Conservation (phyloP, 2,113 vertebrate species). For the Bufo gargarizans region DNA sequence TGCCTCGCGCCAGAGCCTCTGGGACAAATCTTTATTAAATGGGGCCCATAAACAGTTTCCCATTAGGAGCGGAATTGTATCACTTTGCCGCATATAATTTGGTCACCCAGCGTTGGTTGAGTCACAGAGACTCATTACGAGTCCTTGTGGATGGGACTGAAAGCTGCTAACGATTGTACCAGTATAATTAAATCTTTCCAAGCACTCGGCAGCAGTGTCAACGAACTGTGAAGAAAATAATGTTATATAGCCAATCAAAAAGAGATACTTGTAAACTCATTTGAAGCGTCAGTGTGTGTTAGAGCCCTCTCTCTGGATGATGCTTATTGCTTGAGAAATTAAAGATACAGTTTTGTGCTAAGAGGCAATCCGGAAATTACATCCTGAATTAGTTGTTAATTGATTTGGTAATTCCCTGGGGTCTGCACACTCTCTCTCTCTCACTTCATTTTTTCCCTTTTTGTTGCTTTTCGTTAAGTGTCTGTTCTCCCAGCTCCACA, state of each 20-base stretch:
- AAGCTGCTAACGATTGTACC: conserved; percentile 63
- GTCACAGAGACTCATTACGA: conserved; percentile 59
- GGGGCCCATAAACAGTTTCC: conserved; percentile 59
- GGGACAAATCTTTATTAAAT: conserved; percentile 60
- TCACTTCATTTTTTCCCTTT: conserved; percentile 67
- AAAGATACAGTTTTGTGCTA: conserved; percentile 85
- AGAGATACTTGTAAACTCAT: conserved; percentile 84
- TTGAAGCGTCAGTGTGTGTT: conserved; percentile 76
- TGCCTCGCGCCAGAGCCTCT: conserved; percentile 56
- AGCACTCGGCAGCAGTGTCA: conserved; percentile 76
- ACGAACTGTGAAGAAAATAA: conserved; percentile 85
- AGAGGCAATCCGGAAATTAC: conserved; percentile 88
- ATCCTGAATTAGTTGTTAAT: conserved; percentile 91
- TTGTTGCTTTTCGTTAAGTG: conserved; percentile 81
- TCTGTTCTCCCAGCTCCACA: conserved; percentile 78
- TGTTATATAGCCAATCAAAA: conserved; percentile 82
- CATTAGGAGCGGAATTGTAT: conserved; percentile 59
- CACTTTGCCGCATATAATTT: conserved; percentile 60
- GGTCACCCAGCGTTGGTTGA: conserved; percentile 59
- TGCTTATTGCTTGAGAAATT: conserved; percentile 82
- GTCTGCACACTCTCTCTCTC: conserved; percentile 72
- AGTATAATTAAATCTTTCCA: conserved; percentile 81
- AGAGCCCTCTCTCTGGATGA: conserved; percentile 74
- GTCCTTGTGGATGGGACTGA: conserved; percentile 59
- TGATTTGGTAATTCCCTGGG: conserved; percentile 90